A percentile compares a stretch with the other conserved stretches of the same genome.
Conservation (phyloP, 2,113 vertebrate genomes). For the Nannobrachium achirus region DNA sequence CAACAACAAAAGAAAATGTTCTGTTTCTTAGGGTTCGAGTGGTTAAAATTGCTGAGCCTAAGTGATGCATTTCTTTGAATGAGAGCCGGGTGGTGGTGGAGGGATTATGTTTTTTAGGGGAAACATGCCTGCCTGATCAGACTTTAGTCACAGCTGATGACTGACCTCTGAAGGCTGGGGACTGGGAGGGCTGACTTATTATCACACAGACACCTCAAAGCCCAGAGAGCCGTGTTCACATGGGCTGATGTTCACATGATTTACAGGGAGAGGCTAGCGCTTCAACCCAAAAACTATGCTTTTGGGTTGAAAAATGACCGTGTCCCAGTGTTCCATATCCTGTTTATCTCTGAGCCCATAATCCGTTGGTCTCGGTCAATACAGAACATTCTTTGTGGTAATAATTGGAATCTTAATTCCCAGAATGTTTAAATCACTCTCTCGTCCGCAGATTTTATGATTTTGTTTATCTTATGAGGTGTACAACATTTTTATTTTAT, state of each 20-base stretch:
- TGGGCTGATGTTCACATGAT: slow-evolving; percentile 33
- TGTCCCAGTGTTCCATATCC: slow-evolving; percentile 10
- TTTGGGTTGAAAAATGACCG: slow-evolving; percentile 12
- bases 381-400: slow-evolving; percentile 16
- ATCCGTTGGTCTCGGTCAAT: slow-evolving; percentile 16
- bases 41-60: no score
- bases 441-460: slow-evolving; percentile 30
- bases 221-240: slow-evolving; percentile 23
- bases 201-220: slow-evolving; percentile 67
- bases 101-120: background rate
- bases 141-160: slow-evolving; percentile 55
- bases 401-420: slow-evolving; percentile 34
- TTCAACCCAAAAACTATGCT: background rate
- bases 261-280: slow-evolving; percentile 8
- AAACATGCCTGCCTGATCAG: slow-evolving; percentile 15
- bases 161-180: slow-evolving; percentile 59
- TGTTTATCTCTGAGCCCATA: slow-evolving; percentile 17
- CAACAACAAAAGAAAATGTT: no score
- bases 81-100: background rate
- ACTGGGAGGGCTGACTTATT: slow-evolving; percentile 65
- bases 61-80: background rate
- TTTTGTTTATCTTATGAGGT: slow-evolving; percentile 20
- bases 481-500: slow-evolving; percentile 16
- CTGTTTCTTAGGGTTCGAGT: no score
- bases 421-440: slow-evolving; percentile 11